Conservation (phyloP, 2,888 invertebrate genomes). For the Pterostichus niger region DNA sequence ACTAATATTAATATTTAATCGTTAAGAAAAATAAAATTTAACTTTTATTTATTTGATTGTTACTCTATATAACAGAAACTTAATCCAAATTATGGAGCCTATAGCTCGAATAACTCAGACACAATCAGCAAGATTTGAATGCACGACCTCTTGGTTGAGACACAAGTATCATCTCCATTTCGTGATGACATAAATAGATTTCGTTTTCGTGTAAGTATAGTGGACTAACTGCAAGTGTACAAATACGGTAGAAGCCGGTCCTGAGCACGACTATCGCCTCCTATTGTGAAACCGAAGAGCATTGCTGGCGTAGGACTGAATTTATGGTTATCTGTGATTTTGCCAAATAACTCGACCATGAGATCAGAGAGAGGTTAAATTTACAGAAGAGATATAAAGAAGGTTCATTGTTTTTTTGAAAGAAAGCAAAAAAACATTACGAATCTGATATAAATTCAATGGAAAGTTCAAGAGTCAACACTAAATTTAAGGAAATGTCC, state of each 20-base stretch:
- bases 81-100: too few species aligned
- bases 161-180: too few species aligned
- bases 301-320: slow-evolving; percentile 64
- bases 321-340: slow-evolving; percentile 67
- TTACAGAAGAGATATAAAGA: slow-evolving; percentile 57
- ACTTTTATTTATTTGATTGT: too few species aligned
- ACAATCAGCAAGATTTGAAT: too few species aligned
- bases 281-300: slow-evolving; percentile 63
- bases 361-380: slow-evolving; percentile 71
- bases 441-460: slow-evolving; percentile 54
- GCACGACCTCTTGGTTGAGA: too few species aligned
- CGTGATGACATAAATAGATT: too few species aligned
- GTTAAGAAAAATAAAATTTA: too few species aligned
- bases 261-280: slow-evolving; percentile 58
- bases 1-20: too few species aligned
- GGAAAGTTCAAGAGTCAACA: slow-evolving; percentile 39
- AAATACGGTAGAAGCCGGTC: slow-evolving; percentile 36
- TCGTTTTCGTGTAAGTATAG: too few species aligned
- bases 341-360: slow-evolving; percentile 74
- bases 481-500: slow-evolving; percentile 43
- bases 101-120: too few species aligned
- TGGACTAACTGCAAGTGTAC: not conserved
- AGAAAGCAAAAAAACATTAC: slow-evolving; percentile 35
- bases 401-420: slow-evolving; percentile 64
- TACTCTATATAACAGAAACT: too few species aligned